phyloP scores from a whole-genome alignment of 2,113 vertebrate species.

The Manacus vitellinus region DNA sequence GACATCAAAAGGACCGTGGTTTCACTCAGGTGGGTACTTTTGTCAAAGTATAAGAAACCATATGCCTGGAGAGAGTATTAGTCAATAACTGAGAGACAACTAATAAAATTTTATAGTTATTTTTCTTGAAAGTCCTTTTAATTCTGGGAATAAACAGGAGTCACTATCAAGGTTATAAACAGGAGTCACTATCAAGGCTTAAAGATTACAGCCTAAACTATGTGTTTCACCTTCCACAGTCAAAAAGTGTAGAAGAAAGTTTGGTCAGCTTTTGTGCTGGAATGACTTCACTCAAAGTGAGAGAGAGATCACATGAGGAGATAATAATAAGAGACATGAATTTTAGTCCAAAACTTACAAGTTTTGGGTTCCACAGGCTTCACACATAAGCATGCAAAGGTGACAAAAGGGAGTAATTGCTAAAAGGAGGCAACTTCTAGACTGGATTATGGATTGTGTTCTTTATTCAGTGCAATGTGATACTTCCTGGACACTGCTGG shows the following conservation, averaged over 20 bases:
- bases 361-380: background rate
- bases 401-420: background rate
- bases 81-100: background rate
- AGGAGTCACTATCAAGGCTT: background rate
- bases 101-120: background rate
- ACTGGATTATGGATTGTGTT: background rate
- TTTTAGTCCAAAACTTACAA: background rate
- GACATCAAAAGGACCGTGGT: background rate
- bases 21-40: background rate
- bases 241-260: background rate
- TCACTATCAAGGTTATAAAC: background rate
- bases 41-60: background rate
- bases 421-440: background rate
- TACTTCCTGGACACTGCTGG: background rate
- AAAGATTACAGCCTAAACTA: background rate
- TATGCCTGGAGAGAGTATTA: background rate
- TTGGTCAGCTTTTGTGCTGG: background rate
- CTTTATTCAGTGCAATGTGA: background rate
- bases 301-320: background rate
- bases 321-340: background rate
- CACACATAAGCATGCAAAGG: background rate
- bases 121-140: background rate
- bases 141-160: background rate
- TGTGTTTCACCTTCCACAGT: background rate
- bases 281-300: background rate